phyloP scores from a whole-genome alignment of 1,140 invertebrate genomes.

The Hydropsyche tenuis region DNA sequence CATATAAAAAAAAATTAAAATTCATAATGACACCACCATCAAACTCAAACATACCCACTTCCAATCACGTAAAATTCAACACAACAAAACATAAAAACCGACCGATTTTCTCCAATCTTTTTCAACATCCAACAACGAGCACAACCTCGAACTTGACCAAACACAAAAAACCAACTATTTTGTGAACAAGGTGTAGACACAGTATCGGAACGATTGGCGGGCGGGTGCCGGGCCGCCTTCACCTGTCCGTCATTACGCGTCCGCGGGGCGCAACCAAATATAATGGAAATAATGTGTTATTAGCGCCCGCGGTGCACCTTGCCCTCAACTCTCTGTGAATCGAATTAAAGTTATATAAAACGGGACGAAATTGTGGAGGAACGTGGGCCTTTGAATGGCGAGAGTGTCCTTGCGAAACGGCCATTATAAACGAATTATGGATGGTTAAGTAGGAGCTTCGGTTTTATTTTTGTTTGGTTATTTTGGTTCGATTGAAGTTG shows the following conservation, averaged over 20 bases:
- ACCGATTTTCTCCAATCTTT: neutral
- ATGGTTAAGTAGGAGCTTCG: too few relatives aligned
- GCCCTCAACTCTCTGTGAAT: constrained; percentile 5
- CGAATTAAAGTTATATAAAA: too few relatives aligned
- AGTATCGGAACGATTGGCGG: neutral
- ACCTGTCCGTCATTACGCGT: constrained; percentile 43
- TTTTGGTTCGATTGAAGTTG: too few relatives aligned
- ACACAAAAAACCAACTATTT: neutral
- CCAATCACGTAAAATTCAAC: neutral
- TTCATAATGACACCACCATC: too few relatives aligned
- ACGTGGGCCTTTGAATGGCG: too few relatives aligned
- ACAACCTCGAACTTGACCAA: too few relatives aligned
- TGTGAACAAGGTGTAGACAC: neutral
- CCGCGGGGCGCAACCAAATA: constrained; percentile 42
- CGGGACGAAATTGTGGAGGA: too few relatives aligned
- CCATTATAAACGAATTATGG: too few relatives aligned
- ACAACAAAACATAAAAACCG: neutral
- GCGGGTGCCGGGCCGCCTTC: constrained; percentile 23
- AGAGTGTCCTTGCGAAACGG: too few relatives aligned
- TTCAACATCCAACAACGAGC: neutral
- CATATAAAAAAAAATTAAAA: too few relatives aligned
- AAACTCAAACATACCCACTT: too few relatives aligned
- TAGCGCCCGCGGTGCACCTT: constrained; percentile 32
- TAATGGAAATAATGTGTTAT: constrained; percentile 45
- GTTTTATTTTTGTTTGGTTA: too few relatives aligned